Conservation (phyloP, 1,140 invertebrate species). For the Riptortus pedestris region DNA sequence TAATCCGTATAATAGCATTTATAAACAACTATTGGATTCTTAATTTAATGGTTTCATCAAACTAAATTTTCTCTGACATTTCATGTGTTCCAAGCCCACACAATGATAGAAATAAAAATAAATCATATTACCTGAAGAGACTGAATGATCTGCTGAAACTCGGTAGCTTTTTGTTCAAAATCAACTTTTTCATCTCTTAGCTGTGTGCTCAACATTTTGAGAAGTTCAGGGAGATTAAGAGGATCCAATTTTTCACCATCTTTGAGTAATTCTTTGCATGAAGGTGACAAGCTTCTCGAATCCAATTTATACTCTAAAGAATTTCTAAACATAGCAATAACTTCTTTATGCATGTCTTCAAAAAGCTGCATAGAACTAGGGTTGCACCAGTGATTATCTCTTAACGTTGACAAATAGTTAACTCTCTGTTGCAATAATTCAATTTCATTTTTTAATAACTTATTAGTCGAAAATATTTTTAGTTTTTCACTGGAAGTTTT, state of each 20-base stretch:
- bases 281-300: not conserved
- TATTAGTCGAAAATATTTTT: not conserved
- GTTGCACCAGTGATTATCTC: not conserved
- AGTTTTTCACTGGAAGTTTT: not conserved
- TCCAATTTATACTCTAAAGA: conserved; percentile 15
- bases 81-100: too few species aligned
- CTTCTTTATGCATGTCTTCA: conserved; percentile 9
- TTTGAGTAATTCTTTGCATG: not conserved
- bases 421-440: conserved; percentile 2
- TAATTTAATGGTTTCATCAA: too few species aligned
- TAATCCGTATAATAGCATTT: too few species aligned
- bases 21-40: too few species aligned
- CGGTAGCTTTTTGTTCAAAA: not conserved
- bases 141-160: conserved; percentile 12
- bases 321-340: conserved; percentile 2
- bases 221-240: not conserved
- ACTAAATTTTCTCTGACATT: too few species aligned
- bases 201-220: conserved; percentile 1
- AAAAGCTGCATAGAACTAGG: not conserved
- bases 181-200: conserved; percentile 13
- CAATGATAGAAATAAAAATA: too few species aligned
- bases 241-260: not conserved
- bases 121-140: not conserved
- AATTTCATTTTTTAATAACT: conserved; percentile 14
- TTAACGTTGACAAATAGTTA: not conserved